A percentile compares a stretch with the other conserved stretches of the same genome.
Conservation (phyloP, 2,888 invertebrate genomes). For the Copidosoma aretas region DNA sequence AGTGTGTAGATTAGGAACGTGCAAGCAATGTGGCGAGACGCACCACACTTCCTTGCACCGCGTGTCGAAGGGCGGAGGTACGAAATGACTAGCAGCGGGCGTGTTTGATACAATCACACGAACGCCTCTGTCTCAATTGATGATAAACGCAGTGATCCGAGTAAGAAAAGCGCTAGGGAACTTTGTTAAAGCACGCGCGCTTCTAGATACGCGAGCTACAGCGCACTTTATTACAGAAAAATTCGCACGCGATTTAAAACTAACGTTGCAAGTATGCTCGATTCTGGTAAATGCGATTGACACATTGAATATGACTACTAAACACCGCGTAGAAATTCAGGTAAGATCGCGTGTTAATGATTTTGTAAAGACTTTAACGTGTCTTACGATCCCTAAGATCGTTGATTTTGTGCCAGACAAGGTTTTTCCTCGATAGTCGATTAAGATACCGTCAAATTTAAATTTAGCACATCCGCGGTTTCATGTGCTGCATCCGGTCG, state of each 20-base stretch:
- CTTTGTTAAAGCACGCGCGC: not conserved
- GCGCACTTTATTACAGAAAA: conserved; percentile 12
- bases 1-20: not conserved
- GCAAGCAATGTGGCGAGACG: not conserved
- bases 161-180: not conserved
- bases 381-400: not conserved
- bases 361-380: no score
- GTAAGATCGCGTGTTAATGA: no score
- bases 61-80: not conserved
- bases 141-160: conserved; percentile 10
- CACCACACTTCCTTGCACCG: not conserved
- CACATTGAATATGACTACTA: not conserved
- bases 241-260: not conserved
- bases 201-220: conserved; percentile 18
- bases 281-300: not conserved
- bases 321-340: no score
- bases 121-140: not conserved
- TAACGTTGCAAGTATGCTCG: not conserved
- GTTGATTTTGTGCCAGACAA: not conserved
- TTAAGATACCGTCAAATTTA: not conserved
- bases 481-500: conserved; percentile 31
- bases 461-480: conserved; percentile 37
- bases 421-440: not conserved
- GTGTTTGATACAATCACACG: no score
- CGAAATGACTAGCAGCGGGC: not conserved